Conservation (phyloP, 2,113 vertebrate genomes). For the Cinclus mexicanus region DNA sequence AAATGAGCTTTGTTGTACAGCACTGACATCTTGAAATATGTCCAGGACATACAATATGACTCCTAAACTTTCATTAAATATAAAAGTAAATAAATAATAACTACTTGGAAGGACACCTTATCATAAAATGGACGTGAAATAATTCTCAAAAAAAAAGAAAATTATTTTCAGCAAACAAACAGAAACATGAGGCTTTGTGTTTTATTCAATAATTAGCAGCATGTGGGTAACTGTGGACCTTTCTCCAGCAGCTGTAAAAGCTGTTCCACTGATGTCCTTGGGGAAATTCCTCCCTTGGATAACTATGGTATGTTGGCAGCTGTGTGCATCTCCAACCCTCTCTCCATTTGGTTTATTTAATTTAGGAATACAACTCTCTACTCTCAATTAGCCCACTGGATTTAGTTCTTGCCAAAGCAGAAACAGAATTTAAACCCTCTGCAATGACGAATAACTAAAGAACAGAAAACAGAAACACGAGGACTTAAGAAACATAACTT, state of each 20-base stretch:
- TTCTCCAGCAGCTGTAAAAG: neutral
- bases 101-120: neutral
- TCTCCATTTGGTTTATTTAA: neutral
- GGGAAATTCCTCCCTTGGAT: neutral
- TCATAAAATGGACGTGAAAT: neutral
- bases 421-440: neutral
- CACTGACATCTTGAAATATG: neutral
- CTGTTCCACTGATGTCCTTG: neutral
- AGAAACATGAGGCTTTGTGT: neutral
- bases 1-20: neutral
- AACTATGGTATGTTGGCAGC: neutral
- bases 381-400: neutral
- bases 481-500: neutral
- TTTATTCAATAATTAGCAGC: neutral
- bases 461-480: neutral
- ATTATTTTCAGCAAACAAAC: neutral
- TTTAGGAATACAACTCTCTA: neutral
- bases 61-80: neutral
- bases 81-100: neutral
- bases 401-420: neutral
- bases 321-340: neutral
- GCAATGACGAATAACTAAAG: neutral
- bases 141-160: neutral
- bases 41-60: neutral
- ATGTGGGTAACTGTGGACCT: neutral